A percentile compares a stretch with the other conserved stretches of the same genome.
Evolutionary conservation across 1,140 invertebrate genomes (phyloP).

Genomic region (Bactericera cockerelli): DNA sequence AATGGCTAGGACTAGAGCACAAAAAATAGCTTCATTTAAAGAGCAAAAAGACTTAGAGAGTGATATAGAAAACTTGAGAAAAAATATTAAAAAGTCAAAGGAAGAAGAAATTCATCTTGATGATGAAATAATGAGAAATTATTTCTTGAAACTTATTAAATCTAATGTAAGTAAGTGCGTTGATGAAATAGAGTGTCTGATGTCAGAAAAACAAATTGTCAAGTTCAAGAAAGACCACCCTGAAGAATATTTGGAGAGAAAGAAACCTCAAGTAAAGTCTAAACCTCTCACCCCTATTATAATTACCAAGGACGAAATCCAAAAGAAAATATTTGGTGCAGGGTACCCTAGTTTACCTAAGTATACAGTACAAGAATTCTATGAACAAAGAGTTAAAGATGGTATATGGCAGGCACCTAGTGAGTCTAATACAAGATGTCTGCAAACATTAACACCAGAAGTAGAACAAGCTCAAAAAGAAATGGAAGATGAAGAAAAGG

Average conservation of each 20-base stretch:
- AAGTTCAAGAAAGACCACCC: constrained; percentile 42
- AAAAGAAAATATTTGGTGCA: constrained; percentile 84
- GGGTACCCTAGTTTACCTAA: constrained; percentile 89
- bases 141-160: constrained; percentile 62
- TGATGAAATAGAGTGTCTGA: constrained; percentile 60
- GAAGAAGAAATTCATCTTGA: constrained; percentile 43
- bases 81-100: constrained; percentile 19
- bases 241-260: constrained; percentile 18
- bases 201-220: constrained; percentile 54
- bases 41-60: constrained; percentile 62
- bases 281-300: constrained; percentile 72
- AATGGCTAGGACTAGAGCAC: constrained; percentile 34
- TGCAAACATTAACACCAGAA: constrained; percentile 26
- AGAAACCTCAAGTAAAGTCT: constrained; percentile 17
- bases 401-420: constrained; percentile 39
- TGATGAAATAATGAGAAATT: constrained; percentile 66
- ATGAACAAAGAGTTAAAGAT: constrained; percentile 67
- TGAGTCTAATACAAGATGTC: constrained; percentile 16
- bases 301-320: constrained; percentile 71
- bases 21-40: constrained; percentile 65
- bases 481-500: constrained; percentile 38
- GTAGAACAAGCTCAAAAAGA: constrained; percentile 34
- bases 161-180: constrained; percentile 53
- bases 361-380: constrained; percentile 89
- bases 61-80: constrained; percentile 45